Evolutionary conservation across 1,140 invertebrate genomes (phyloP).

Genomic region (Pinna nobilis): DNA sequence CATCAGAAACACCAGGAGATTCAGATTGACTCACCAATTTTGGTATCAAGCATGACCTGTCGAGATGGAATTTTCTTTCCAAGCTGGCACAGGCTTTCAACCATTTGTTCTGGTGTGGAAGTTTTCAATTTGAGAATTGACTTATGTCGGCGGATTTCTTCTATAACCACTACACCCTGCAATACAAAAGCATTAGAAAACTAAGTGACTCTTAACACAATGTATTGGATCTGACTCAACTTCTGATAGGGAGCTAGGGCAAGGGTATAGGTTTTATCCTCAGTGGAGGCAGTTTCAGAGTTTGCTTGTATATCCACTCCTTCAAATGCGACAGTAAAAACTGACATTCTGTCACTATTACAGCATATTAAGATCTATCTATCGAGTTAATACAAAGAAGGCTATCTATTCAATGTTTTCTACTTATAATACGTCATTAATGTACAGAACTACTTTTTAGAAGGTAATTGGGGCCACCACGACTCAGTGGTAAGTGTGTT

Average conservation of each 20-base stretch:
- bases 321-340: not conserved
- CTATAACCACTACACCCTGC: conserved; percentile 67
- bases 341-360: not conserved
- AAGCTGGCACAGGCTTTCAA: conserved; percentile 54
- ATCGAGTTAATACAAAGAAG: too few species aligned
- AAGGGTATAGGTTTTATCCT: not conserved
- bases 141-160: conserved; percentile 62
- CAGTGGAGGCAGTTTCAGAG: not conserved
- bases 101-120: conserved; percentile 52
- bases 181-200: conserved; percentile 16
- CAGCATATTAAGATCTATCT: not conserved
- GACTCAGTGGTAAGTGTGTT: too few species aligned
- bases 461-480: too few species aligned
- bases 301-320: not conserved
- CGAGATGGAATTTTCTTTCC: conserved; percentile 63
- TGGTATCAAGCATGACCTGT: conserved; percentile 60
- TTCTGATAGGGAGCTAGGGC: not conserved
- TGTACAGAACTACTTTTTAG: too few species aligned
- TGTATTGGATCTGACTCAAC: not conserved
- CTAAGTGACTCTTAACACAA: not conserved
- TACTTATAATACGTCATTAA: too few species aligned
- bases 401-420: too few species aligned
- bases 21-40: conserved; percentile 58
- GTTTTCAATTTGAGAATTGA: conserved; percentile 50
- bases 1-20: not conserved